These are phyloP conservation scores for Miltochrista miniata DNA, from an alignment of 2,888 invertebrate species.

Conservation along the genomic window DNA sequence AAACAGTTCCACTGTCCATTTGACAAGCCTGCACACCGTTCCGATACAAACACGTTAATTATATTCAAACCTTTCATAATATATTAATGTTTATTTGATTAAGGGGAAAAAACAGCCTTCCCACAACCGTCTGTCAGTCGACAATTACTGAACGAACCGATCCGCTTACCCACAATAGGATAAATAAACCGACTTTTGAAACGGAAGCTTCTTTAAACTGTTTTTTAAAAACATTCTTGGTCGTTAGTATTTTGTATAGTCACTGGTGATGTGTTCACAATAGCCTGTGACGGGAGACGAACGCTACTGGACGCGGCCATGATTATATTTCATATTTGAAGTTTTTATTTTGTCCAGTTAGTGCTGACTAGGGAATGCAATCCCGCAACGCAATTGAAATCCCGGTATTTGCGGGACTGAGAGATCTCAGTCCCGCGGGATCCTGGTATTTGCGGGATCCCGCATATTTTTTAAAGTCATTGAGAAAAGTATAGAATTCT, in stretches of 20 bases:
- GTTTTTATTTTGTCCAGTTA: conserved; percentile 30
- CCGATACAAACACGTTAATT: conserved; percentile 37
- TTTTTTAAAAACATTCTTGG: conserved; percentile 76
- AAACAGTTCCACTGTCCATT: conserved; percentile 29
- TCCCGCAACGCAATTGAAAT: too few species aligned
- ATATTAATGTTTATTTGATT: conserved; percentile 45
- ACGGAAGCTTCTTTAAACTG: conserved; percentile 79
- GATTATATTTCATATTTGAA: conserved; percentile 41
- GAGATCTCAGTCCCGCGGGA: too few species aligned
- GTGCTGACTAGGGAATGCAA: too few species aligned
- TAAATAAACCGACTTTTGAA: conserved; percentile 67
- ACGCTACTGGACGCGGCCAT: conserved; percentile 42
- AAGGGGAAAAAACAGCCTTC: conserved; percentile 33
- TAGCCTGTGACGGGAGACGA: conserved; percentile 35
- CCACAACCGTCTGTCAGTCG: conserved; percentile 38
- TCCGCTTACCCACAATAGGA: conserved; percentile 71
- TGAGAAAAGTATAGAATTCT: too few species aligned
- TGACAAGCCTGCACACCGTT: conserved; percentile 39
- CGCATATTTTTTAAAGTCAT: too few species aligned
- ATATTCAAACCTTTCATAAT: conserved; percentile 29
- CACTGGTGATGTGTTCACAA: conserved; percentile 57
- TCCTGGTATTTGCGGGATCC: too few species aligned
- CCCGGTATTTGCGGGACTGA: too few species aligned
- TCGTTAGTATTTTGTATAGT: conserved; percentile 64
- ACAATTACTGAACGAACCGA: conserved; percentile 72